Evolutionary conservation across 2,888 invertebrate species (phyloP), one percentile per base, ranked within the genome.

Genomic region (Drosophila affinis): DNA sequence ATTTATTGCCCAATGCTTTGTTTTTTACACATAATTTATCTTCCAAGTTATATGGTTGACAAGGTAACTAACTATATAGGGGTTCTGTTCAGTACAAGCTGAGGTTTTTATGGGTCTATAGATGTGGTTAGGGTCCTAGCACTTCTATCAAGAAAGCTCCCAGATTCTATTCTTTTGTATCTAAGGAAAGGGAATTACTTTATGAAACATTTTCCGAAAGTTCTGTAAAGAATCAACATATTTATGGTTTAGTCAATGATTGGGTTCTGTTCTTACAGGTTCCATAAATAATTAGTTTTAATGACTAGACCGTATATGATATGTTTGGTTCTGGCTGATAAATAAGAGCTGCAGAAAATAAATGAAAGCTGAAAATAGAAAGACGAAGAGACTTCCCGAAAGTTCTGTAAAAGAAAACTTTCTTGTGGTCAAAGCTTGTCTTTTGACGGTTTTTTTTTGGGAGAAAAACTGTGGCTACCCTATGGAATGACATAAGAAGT

Each of bases 371-470:
- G 3, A 10, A 12, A 1, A 12, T 29, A 9, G 29, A 29, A 9
- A 29, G 29, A 34, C 10, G 6, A 34, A 34, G 34, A 6, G 39
- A 0, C 39, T 76, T 76, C 83, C 57, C 65, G 83, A 82, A 79
- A 59, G 78, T 72, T 80, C 80, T 73, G 14, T 18, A 52, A 57
- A 44, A 2, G 65, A 80, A 76, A 80, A 46, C 69, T 67, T 69
- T 59, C 53, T 46, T 45, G 10, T 27, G n/a, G 29, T 9, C 27
- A 27, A 7, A 7, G 27, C 27, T 27, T 27, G 27, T 3, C 24
- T 24, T 24, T 24, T 7, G 7, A 18, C 12, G 32, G 9, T 39
- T 58, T 32, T 21, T 39, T 12, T 18, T 21, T 21, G 3, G 24
- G 27, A 9, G 27, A 44, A 32, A 32, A 18, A 14, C 21, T 55